Percentiles rank a stretch among this genome's conserved stretches.
Conservation (phyloP, 2,888 invertebrate genomes). For the Mesodorylaimus sp. region DNA sequence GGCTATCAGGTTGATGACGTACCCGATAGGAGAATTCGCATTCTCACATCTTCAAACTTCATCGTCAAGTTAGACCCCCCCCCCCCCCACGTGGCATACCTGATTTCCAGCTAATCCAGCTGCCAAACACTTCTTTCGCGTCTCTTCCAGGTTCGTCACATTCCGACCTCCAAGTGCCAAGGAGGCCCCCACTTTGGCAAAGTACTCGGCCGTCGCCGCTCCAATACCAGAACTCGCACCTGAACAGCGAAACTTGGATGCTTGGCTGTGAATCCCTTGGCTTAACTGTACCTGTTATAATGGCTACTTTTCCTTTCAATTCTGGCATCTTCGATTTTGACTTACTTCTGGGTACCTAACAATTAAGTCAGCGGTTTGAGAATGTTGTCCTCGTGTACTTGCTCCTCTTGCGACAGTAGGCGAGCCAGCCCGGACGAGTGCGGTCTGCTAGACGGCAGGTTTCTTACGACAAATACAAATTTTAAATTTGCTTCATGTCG, state of each 20-base stretch:
- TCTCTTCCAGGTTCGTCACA: constrained; percentile 45
- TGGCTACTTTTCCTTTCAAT: background rate
- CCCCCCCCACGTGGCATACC: background rate
- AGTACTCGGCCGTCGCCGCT: constrained; percentile 54
- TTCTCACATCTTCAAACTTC: background rate
- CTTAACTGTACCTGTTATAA: constrained; percentile 4
- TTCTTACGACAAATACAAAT: too few species aligned
- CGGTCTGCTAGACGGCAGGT: too few species aligned
- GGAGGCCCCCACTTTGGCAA: constrained; percentile 53
- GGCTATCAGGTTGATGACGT: too few species aligned
- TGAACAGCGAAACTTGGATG: constrained; percentile 12
- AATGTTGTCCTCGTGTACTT: too few species aligned
- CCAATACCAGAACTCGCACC: constrained; percentile 73
- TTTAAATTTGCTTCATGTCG: too few species aligned
- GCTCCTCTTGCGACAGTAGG: too few species aligned
- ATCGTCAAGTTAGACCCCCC: background rate
- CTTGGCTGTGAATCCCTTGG: background rate
- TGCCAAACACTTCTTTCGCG: background rate
- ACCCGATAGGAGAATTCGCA: too few species aligned
- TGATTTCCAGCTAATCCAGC: background rate
- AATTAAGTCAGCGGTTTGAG: too few species aligned
- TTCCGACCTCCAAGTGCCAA: constrained; percentile 54
- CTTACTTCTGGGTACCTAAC: too few species aligned
- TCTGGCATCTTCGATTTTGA: too few species aligned
- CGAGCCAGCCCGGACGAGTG: too few species aligned